Percentiles rank a stretch among this genome's conserved stretches.
Evolutionary conservation across 53 echinoderm and acorn worm genomes (phyloP).

Genomic region (Paracentrotus lividus): DNA sequence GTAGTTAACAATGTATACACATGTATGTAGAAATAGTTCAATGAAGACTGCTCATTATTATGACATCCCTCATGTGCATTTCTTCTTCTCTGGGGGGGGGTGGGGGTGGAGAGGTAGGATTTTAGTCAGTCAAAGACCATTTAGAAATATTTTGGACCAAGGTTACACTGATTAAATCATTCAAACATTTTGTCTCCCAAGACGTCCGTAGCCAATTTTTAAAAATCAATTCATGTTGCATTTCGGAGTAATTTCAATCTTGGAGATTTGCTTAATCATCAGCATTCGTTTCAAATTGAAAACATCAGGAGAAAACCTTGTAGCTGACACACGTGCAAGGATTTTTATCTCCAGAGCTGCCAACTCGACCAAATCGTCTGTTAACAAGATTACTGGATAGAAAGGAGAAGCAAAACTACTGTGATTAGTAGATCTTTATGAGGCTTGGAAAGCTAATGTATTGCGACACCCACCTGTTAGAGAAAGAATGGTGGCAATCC

Average conservation of each 20-base stretch:
- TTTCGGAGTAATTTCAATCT: neutral
- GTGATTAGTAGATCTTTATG: slow-evolving; percentile 47
- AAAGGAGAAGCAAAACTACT: slow-evolving; percentile 44
- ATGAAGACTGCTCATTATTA: no score
- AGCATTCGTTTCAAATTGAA: neutral
- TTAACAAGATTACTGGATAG: slow-evolving; percentile 42
- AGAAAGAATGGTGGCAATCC: neutral
- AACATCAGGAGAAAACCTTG: slow-evolving; percentile 2
- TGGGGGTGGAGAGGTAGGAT: neutral
- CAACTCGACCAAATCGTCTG: slow-evolving; percentile 39
- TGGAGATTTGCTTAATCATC: slow-evolving; percentile 37
- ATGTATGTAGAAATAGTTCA: no score
- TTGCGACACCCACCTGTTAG: slow-evolving; percentile 61
- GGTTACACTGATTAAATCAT: neutral
- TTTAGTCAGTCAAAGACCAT: neutral
- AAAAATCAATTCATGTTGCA: neutral
- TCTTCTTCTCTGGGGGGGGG: no score
- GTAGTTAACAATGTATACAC: no score
- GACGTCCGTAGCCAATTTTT: neutral
- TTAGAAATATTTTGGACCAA: neutral
- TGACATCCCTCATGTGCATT: no score
- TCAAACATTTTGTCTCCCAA: neutral
- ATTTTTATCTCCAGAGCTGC: slow-evolving; percentile 31
- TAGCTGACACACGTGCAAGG: neutral
- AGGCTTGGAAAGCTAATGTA: slow-evolving; percentile 33